Conservation (phyloP, 2,113 vertebrate genomes). For the Mesoclemmys tuberculata region DNA sequence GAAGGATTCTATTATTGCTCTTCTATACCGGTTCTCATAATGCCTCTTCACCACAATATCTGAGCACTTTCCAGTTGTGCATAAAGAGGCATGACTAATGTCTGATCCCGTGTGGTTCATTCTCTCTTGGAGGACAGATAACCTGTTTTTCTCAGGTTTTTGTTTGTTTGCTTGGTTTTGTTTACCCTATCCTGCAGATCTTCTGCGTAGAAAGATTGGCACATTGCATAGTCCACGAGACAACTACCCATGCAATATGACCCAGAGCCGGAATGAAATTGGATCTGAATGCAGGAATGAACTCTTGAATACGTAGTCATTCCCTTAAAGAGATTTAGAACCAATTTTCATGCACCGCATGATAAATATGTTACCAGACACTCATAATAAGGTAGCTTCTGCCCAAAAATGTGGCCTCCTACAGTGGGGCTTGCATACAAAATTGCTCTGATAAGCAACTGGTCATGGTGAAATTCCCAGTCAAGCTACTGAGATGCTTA, state of each 20-base stretch:
- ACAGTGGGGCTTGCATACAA: too few species aligned
- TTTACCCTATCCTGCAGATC: neutral
- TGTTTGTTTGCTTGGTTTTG: neutral
- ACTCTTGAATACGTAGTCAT: neutral
- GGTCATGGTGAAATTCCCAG: too few species aligned
- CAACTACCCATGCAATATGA: neutral
- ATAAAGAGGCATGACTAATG: neutral
- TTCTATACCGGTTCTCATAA: neutral
- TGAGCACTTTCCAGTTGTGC: neutral
- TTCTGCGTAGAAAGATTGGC: neutral
- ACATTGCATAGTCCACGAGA: neutral
- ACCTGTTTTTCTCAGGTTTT: neutral
- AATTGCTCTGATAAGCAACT: too few species aligned
- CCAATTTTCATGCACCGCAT: too few species aligned
- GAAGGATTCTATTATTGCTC: neutral
- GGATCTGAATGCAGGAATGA: neutral
- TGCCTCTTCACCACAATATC: neutral
- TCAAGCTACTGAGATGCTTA: too few species aligned
- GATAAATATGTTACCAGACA: too few species aligned
- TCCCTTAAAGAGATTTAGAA: too few species aligned
- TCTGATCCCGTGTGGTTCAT: neutral
- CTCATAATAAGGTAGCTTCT: too few species aligned
- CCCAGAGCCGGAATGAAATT: neutral
- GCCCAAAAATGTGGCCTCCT: too few species aligned
- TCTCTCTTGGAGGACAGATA: neutral